Evolutionary conservation across 2,888 invertebrate species (phyloP), one percentile per base, ranked within the genome.

Genomic region (Drosophila nr. fundita): DNA sequence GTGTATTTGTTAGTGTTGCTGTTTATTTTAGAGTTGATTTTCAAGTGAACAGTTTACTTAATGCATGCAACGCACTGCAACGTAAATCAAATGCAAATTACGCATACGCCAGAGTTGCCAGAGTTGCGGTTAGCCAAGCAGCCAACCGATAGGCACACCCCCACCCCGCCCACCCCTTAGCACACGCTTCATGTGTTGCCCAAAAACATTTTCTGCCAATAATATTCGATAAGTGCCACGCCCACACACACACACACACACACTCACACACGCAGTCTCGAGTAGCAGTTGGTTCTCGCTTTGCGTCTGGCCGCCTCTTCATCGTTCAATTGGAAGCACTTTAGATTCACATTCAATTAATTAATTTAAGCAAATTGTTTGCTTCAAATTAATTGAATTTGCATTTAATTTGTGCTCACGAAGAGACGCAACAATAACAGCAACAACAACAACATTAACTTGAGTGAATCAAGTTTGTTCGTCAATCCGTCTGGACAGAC

Each of bases 311-410:
- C 58, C 73, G 54, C 59, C 81, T 79, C 88, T 79, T 82, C 78
- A 79, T 73, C 75, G 78, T 82, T 79, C 78, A 84, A 82, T 86
- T 88, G 86, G 78, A 87, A 83, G 87, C 88, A 91, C 89, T 89
- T 90, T 88, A 84, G 83, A 87, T 85, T 85, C 84, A 82, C 87
- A 91, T 91, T 91, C 90, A 90, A 91, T 91, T 91, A 91, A 91
- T 91, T 91, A 91, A 91, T 91, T 90, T 89, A 91, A 90, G 91
- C 91, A 91, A 91, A 91, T 90, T 90, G 91, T 91, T 91, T 91
- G 89, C 91, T 91, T 82, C 89, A 90, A 90, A 91, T 91, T 91
- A 91, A 91, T 91, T 91, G 91, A 90, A 91, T 91, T 89, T 91
- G 85, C 90, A 89, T 91, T 91, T 90, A 90, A 91, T 90, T 90